Conservation (phyloP, 92 coral and sea anemone genomes). For the Muricea muricata region DNA sequence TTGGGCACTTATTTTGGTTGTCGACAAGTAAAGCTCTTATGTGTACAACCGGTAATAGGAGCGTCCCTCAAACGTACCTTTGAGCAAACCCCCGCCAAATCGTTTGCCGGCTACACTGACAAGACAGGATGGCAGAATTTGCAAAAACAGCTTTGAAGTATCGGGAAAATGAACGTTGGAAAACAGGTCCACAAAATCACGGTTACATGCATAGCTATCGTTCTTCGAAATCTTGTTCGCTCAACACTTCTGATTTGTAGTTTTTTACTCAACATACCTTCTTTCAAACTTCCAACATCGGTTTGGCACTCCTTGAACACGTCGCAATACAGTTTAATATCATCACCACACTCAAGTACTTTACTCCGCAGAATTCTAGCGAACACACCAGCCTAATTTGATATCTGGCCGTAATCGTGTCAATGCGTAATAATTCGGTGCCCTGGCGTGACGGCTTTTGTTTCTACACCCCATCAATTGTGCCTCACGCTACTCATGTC, state of each 20-base stretch:
- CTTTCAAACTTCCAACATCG: neutral
- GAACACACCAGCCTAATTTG: slow-evolving; percentile 53
- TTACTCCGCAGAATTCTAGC: slow-evolving; percentile 32
- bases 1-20: slow-evolving; percentile 14
- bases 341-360: slow-evolving; percentile 20
- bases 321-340: neutral
- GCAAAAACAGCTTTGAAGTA: neutral
- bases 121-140: neutral
- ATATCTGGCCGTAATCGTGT: slow-evolving; percentile 50
- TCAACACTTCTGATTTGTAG: slow-evolving; percentile 28
- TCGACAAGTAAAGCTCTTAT: slow-evolving; percentile 31
- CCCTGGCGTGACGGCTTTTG: slow-evolving; percentile 49
- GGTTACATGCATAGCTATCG: slow-evolving; percentile 36
- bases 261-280: slow-evolving; percentile 30
- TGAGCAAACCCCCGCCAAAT: neutral
- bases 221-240: slow-evolving; percentile 19
- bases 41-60: slow-evolving; percentile 21
- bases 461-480: slow-evolving; percentile 34
- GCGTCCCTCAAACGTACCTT: slow-evolving; percentile 1
- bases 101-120: neutral
- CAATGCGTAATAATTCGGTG: slow-evolving; percentile 49
- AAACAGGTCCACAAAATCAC: neutral
- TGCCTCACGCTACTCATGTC: slow-evolving; percentile 16
- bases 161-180: slow-evolving; percentile 25
- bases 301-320: neutral